Base-by-base conservation (phyloP, 2,888 invertebrate genomes). In the Antheraea assamensis region DNA sequence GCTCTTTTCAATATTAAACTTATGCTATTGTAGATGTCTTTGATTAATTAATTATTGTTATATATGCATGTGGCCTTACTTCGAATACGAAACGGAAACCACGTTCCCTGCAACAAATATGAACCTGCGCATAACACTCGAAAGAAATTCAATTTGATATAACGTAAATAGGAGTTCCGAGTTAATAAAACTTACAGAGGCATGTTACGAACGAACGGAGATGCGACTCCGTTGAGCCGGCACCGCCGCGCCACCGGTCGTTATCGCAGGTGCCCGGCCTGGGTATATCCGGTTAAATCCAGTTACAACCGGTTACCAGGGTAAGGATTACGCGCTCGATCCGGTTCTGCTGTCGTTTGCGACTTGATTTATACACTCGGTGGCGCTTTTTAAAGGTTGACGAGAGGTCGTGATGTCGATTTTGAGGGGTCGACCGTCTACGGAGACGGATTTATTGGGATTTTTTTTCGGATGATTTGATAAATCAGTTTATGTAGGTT, bases 211-310 rank as follows among this genome's bases (percentile, higher is more conserved):
- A 72, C 75, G 74, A 74, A 73, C 74, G 76, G 75, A 75, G 75
- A 73, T 71, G 61, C 61, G 61, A 15, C 61, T 30, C 61, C 15
- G 61, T 58, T 58, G 58, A 66, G 66, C 31, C n/a, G 30, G 66
- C 58, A 58, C 24, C 58, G 24, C 61, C 68, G 30, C 42, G 47
- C 68, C 68, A 31, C 52, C 24, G 71, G 30, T 88, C 91, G 92
- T 91, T 93, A 93, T 93, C 94, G 87, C 92, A 93, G 93, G 93
- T 93, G 92, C 83, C 90, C 88, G 88, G 86, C 78, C 85, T 85
- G 85, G 85, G 82, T 83, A 81, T 87, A 90, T 87, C 90, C 88
- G 82, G 81, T 76, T 82, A 86, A 88, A 89, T 85, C 89, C 89
- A 83, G 89, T 85, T 89, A 89, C 88, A 89, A 87, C 87, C 88